A percentile compares a stretch with the other conserved stretches of the same genome.
Conservation (phyloP, 2,888 invertebrate genomes). For the Scelioninae gen. 1 region DNA sequence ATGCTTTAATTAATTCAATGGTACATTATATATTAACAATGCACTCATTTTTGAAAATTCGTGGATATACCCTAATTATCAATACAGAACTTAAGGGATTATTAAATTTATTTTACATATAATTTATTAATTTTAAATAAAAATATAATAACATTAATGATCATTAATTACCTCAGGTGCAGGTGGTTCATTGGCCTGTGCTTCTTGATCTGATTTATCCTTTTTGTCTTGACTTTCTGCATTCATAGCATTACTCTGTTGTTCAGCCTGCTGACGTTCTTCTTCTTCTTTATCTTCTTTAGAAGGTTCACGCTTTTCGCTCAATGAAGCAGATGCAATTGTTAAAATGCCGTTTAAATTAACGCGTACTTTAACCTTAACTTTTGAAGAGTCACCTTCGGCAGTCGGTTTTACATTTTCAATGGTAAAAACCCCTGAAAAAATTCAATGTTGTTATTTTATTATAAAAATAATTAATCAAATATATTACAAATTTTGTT, state of each 20-base stretch:
- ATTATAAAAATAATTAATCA: no score
- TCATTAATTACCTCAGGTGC: conserved; percentile 82
- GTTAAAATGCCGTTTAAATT: conserved; percentile 97
- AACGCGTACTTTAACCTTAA: conserved; percentile 97
- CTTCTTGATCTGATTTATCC: conserved; percentile 81
- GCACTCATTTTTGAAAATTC: no score
- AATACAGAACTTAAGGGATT: no score
- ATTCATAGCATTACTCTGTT: conserved; percentile 76
- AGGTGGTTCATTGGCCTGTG: conserved; percentile 81
- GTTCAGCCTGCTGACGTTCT: conserved; percentile 80
- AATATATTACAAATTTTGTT: no score
- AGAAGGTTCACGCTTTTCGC: conserved; percentile 87
- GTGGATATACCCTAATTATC: no score
- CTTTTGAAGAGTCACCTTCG: conserved; percentile 96
- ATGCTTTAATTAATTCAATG: no score
- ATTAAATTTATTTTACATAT: no score
- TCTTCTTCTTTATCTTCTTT: conserved; percentile 83
- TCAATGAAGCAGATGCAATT: conserved; percentile 93
- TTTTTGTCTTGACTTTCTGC: conserved; percentile 76
- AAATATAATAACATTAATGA: no score
- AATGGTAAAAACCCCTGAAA: conserved; percentile 89
- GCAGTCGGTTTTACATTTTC: conserved; percentile 93
- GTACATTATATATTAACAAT: no score
- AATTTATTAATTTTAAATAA: no score
- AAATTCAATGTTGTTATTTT: background rate